Base-by-base conservation (phyloP, 2,888 invertebrate genomes). In the Eurytoma adleriae region DNA sequence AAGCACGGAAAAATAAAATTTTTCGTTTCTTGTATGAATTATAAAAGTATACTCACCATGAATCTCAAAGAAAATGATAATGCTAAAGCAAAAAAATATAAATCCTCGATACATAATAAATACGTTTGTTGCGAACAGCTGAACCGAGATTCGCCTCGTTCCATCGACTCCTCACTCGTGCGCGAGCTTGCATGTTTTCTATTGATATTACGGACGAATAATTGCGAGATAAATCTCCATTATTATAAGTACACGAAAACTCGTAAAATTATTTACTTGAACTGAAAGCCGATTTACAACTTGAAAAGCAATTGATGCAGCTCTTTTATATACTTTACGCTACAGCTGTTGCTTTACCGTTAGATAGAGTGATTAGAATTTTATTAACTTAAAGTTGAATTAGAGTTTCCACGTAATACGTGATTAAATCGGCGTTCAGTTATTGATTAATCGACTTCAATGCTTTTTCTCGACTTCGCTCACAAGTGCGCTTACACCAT, bases 401-500 rank as follows among this genome's bases (percentile, higher is more conserved):
- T 40, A 40, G 40, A 40, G 1, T 40, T 5, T 40, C 10, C 40
- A 40, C 40, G 48, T 13, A 56, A n/a, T 30, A 16, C 16, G 5
- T 24, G 24, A 40, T 13, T 12, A 74, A 57, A 54, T 75, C 52
- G 57, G 50, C 48, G 18, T 48, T 64, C 61, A 50, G 52, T 52
- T 68, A 10, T 40, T 62, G 52, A 66, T 61, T 24, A 70, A 24
- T 68, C 18, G 30, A 57, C 59, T 66, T 59, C 59, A 71, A 69
- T 62, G 54, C 62, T 77, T 69, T 77, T 77, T 20, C 77, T 70
- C 27, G 27, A 70, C 71, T 75, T 78, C 20, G 73, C 78, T 78
- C 78, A 78, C 73, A 78, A 78, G 78, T 78, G 78, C 78, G 78
- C 78, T 78, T 78, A 78, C 66, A 66, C 27, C 64, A 78, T 62